These are phyloP conservation scores for Neelides sp. DNA, from an alignment of 1,140 invertebrate genomes.

Conservation along the genomic window DNA sequence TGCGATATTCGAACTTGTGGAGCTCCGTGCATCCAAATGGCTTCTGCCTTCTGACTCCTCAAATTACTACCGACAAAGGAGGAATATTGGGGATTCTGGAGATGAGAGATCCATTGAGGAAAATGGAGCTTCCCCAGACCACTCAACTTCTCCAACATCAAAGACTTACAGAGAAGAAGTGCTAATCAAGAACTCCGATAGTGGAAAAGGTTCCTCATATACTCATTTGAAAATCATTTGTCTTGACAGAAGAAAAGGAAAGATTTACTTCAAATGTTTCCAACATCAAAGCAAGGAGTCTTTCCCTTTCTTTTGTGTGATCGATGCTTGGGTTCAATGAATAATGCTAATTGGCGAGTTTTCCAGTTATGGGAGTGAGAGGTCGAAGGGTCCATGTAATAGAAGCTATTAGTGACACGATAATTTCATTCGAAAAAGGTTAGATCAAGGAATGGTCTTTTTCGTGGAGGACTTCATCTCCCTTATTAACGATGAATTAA, in stretches of 20 bases:
- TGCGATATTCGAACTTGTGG: conserved; percentile 30
- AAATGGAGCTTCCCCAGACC: conserved; percentile 2
- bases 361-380: conserved; percentile 93
- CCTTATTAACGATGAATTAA: too few relatives aligned
- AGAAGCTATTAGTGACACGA: conserved; percentile 91
- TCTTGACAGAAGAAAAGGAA: too few relatives aligned
- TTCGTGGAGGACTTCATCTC: too few relatives aligned
- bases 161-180: conserved; percentile 57
- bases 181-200: conserved; percentile 82
- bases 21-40: conserved; percentile 27
- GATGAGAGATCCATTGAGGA: background rate
- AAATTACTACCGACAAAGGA: conserved; percentile 29
- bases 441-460: too few relatives aligned
- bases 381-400: conserved; percentile 92
- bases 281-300: too few relatives aligned
- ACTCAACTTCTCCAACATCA: background rate
- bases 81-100: conserved; percentile 9
- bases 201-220: conserved; percentile 66
- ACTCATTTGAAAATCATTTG: background rate
- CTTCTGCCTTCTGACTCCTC: conserved; percentile 22
- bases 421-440: conserved; percentile 97
- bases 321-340: too few relatives aligned
- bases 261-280: too few relatives aligned
- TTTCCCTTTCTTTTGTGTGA: too few relatives aligned
- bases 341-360: too few relatives aligned